Conservation (phyloP, 2,113 vertebrate genomes). For the Alces alces region DNA sequence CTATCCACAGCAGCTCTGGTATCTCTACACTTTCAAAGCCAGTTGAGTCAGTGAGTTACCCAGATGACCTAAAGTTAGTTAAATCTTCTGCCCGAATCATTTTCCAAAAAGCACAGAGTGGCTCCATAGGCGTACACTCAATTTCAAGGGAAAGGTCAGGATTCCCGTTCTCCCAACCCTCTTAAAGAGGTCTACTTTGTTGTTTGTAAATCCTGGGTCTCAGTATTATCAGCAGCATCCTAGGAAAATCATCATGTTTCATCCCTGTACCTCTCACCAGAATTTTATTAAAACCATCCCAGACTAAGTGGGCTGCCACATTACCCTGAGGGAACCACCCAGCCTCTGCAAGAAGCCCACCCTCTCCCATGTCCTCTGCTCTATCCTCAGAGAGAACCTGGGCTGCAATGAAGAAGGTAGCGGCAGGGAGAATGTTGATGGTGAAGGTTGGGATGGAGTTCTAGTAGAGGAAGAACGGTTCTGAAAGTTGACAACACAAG, state of each 20-base stretch:
- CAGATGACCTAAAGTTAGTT: conserved; percentile 48
- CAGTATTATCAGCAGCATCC: neutral
- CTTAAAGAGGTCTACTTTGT: neutral
- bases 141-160: neutral
- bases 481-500: neutral
- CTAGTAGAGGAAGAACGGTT: neutral
- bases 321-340: neutral
- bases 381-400: neutral
- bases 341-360: neutral
- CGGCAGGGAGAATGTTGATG: neutral
- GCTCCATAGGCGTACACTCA: neutral
- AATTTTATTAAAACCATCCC: neutral
- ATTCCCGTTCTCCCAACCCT: neutral
- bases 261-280: neutral
- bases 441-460: neutral
- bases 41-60: conserved; percentile 50
- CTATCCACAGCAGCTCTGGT: conserved; percentile 20
- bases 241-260: neutral
- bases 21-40: conserved; percentile 45
- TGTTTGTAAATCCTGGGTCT: neutral
- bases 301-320: neutral
- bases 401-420: neutral
- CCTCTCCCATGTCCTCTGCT: neutral
- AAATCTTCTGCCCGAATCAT: conserved; percentile 46
- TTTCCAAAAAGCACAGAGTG: conserved; percentile 48